Conservation (phyloP, 2,797 vertebrate genomes). For the Anguilla anguilla region DNA sequence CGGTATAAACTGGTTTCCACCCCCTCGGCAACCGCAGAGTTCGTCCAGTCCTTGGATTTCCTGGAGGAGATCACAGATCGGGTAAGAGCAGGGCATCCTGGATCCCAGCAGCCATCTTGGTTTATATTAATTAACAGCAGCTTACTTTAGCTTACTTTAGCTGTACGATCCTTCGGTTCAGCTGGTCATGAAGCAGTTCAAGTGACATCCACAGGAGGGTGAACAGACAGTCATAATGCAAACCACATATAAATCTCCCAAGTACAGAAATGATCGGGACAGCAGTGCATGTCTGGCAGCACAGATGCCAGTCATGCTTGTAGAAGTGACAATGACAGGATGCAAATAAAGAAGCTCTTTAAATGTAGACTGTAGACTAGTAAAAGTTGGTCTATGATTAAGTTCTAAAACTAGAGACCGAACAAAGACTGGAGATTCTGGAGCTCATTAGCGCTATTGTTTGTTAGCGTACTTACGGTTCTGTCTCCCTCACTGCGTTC, state of each 20-base stretch:
- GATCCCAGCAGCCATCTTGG: not conserved
- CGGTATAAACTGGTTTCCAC: conserved; percentile 74
- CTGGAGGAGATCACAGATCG: conserved; percentile 81
- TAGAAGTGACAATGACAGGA: not conserved
- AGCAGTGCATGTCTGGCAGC: not conserved
- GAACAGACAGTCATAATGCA: not conserved
- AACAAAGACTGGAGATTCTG: not conserved
- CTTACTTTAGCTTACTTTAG: too few species aligned
- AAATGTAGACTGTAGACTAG: not conserved
- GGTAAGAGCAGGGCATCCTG: conserved; percentile 61
- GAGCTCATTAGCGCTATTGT: too few species aligned
- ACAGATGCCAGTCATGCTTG: not conserved
- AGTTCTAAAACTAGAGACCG: not conserved
- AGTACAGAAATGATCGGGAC: not conserved
- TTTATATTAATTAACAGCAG: not conserved
- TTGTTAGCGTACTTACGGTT: not conserved
- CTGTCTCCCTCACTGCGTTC: not conserved
- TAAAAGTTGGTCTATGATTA: not conserved
- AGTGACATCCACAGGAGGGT: not conserved
- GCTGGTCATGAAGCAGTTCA: not conserved
- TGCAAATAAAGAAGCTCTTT: not conserved
- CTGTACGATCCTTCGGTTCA: not conserved
- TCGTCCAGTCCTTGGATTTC: conserved; percentile 76
- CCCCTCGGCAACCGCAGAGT: conserved; percentile 75
- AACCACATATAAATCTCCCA: not conserved